phyloP scores from a whole-genome alignment of 2,797 vertebrate genomes.

The Thamnophis elegans region DNA sequence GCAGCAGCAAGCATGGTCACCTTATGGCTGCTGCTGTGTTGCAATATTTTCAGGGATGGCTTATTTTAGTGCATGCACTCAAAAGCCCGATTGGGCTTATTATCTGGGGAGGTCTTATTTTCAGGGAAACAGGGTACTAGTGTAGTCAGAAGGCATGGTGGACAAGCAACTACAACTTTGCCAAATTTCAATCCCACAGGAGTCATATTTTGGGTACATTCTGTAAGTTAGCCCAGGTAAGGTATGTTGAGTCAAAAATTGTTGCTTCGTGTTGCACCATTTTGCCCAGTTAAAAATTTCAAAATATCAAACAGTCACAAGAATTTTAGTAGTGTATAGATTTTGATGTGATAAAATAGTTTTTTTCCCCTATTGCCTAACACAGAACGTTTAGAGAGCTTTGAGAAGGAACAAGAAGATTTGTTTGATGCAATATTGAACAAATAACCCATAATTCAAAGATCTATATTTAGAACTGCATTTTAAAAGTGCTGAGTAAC shows the following conservation, averaged over 20 bases:
- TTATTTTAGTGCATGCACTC: too few species aligned
- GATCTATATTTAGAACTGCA: not conserved
- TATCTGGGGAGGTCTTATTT: too few species aligned
- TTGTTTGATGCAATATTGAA: constrained; percentile 29
- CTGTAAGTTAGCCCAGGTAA: not conserved
- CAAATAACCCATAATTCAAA: not conserved
- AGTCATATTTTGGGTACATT: not conserved
- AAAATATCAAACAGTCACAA: not conserved
- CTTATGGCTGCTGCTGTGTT: too few species aligned
- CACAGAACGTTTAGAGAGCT: not conserved
- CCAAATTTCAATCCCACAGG: not conserved
- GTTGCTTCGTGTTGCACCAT: not conserved
- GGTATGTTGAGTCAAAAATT: not conserved
- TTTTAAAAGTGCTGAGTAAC: not conserved
- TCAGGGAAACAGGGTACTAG: too few species aligned
- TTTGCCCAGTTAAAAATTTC: not conserved
- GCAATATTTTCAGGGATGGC: too few species aligned
- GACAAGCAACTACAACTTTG: not conserved
- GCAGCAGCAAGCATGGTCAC: too few species aligned
- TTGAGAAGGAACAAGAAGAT: constrained; percentile 34
- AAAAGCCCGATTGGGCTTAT: too few species aligned
- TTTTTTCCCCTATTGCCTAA: not conserved
- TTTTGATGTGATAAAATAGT: not conserved
- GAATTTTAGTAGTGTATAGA: not conserved
- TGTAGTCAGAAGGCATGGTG: not conserved